Percentiles rank a stretch among this genome's conserved stretches.
Conservation (phyloP, 2,888 invertebrate species). For the Pseudanteris insignis region DNA sequence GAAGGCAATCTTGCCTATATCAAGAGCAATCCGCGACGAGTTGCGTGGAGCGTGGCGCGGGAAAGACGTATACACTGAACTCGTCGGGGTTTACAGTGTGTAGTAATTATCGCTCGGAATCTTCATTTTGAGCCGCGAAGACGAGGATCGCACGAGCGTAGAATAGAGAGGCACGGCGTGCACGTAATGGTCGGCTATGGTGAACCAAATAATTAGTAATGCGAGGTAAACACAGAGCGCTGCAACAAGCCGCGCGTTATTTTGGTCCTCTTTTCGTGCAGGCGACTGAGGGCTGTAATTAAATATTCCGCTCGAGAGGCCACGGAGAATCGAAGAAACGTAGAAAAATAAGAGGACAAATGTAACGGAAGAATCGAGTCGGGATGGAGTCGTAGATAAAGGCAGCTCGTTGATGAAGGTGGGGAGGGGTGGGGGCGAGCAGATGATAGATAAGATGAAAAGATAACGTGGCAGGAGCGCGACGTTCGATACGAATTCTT, state of each 20-base stretch:
- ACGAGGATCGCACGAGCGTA: too few species aligned
- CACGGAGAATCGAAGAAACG: constrained; percentile 6
- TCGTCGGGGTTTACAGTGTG: too few species aligned
- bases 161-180: background rate
- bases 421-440: too few species aligned
- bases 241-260: constrained; percentile 56
- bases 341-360: constrained; percentile 47
- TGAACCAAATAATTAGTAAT: constrained; percentile 61
- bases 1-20: too few species aligned
- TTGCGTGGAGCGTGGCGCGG: too few species aligned
- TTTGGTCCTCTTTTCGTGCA: constrained; percentile 55
- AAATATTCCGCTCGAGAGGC: constrained; percentile 47
- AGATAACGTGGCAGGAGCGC: too few species aligned
- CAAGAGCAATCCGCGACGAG: too few species aligned
- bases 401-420: background rate
- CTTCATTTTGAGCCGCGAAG: background rate
- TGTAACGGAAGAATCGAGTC: constrained; percentile 5
- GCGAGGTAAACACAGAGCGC: constrained; percentile 64
- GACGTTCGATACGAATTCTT: constrained; percentile 31
- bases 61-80: too few species aligned
- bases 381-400: background rate
- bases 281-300: constrained; percentile 49
- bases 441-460: too few species aligned
- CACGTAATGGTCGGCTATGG: background rate
- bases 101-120: background rate